A percentile compares a stretch with the other conserved stretches of the same genome.
These are phyloP conservation scores for Drosophila emarginata DNA, from an alignment of 2,888 invertebrate genomes.

Conservation along the genomic window DNA sequence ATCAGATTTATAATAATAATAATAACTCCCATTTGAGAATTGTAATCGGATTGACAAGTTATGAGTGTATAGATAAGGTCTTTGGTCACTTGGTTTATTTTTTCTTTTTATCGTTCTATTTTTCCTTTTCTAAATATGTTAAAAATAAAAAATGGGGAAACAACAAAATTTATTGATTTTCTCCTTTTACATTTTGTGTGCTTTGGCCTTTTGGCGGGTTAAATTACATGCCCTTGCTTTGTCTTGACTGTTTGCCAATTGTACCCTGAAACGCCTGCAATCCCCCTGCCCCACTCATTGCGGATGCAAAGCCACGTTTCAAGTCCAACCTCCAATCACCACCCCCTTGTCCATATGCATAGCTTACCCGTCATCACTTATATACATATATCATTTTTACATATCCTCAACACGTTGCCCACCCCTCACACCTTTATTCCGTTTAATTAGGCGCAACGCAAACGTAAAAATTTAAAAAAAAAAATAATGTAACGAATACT, in stretches of 20 bases:
- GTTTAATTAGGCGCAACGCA: constrained; percentile 59
- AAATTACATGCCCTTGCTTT: constrained; percentile 62
- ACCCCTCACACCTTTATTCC: constrained; percentile 26
- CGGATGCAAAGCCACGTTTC: constrained; percentile 54
- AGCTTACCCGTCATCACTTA: constrained; percentile 18
- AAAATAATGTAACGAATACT: background rate
- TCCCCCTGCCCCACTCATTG: constrained; percentile 16
- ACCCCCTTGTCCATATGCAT: constrained; percentile 11
- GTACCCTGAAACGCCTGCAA: constrained; percentile 5
- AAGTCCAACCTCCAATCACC: background rate
- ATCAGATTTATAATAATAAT: too few species aligned
- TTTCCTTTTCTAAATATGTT: constrained; percentile 31
- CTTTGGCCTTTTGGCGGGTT: constrained; percentile 59
- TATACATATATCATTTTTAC: constrained; percentile 36
- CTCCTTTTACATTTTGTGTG: constrained; percentile 23
- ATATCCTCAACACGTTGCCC: constrained; percentile 59
- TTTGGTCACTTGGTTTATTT: background rate
- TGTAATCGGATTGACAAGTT: background rate
- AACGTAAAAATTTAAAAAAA: constrained; percentile 48
- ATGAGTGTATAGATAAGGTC: background rate
- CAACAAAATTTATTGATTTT: constrained; percentile 7
- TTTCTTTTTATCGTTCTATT: background rate
- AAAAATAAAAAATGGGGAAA: constrained; percentile 47
- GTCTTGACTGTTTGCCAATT: constrained; percentile 47
- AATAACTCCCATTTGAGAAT: too few species aligned